phyloP scores from a whole-genome alignment of 2,888 invertebrate genomes.

The Orchesella flavescens region DNA sequence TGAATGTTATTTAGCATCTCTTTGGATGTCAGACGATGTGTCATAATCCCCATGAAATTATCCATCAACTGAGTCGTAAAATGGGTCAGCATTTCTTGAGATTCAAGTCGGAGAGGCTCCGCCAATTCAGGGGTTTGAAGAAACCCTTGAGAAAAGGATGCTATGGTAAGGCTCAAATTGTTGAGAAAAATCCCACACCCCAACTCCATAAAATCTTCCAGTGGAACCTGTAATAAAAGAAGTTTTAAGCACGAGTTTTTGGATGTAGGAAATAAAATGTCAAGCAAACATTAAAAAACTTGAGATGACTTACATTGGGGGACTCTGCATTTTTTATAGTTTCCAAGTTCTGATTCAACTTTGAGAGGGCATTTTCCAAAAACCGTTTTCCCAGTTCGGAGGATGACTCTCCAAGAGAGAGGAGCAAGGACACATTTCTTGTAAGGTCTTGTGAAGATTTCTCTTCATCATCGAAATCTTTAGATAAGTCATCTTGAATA shows the following conservation, averaged over 20 bases:
- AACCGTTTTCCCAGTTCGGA: slow-evolving; percentile 87
- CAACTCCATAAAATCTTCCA: slow-evolving; percentile 91
- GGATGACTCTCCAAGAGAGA: slow-evolving; percentile 89
- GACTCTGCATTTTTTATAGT: slow-evolving; percentile 74
- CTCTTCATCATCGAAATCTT: slow-evolving; percentile 84
- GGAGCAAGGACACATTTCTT: slow-evolving; percentile 88
- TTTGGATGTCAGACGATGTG: slow-evolving; percentile 81
- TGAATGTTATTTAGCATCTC: slow-evolving; percentile 65
- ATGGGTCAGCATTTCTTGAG: slow-evolving; percentile 80
- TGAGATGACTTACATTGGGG: slow-evolving; percentile 66
- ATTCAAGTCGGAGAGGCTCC: slow-evolving; percentile 66
- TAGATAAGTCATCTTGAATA: slow-evolving; percentile 84
- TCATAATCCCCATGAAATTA: slow-evolving; percentile 87
- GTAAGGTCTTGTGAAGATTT: slow-evolving; percentile 82
- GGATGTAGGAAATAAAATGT: background rate
- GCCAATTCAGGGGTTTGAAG: slow-evolving; percentile 79
- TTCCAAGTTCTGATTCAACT: slow-evolving; percentile 84
- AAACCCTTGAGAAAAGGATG: slow-evolving; percentile 90
- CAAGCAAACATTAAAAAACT: background rate
- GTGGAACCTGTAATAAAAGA: slow-evolving; percentile 81
- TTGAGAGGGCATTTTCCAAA: slow-evolving; percentile 83
- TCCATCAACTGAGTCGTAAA: slow-evolving; percentile 90
- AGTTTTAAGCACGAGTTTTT: background rate
- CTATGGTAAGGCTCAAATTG: slow-evolving; percentile 92
- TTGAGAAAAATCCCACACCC: slow-evolving; percentile 94